Evolutionary conservation across 2,888 invertebrate genomes (phyloP).

Genomic region (Scrobipalpa atriplicella): DNA sequence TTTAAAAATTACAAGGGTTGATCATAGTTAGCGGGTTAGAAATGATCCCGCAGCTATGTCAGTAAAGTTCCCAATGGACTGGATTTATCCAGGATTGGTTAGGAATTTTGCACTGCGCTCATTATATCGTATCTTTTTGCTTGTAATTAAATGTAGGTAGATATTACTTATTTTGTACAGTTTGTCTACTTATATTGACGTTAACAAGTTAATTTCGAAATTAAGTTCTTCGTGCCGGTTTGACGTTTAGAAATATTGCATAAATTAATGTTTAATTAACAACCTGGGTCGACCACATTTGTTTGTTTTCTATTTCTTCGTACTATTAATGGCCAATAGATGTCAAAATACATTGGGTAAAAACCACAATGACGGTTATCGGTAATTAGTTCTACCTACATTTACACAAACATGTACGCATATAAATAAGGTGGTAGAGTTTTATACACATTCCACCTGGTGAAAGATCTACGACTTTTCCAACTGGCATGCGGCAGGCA

Average conservation of each 20-base stretch:
- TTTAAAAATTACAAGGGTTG: too few species aligned
- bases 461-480: too few species aligned
- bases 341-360: constrained; percentile 2
- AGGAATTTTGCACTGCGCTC: not conserved
- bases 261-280: constrained; percentile 7
- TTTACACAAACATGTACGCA: not conserved
- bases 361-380: constrained; percentile 15
- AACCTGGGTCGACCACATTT: not conserved
- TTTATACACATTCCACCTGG: too few species aligned
- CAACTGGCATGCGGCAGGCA: too few species aligned
- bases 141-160: not conserved
- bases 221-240: not conserved
- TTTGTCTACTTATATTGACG: not conserved
- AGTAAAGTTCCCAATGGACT: too few species aligned
- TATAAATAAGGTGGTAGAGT: too few species aligned
- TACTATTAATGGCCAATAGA: not conserved
- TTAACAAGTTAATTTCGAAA: not conserved
- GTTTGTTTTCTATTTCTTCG: constrained; percentile 24
- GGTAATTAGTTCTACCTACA: not conserved
- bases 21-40: too few species aligned
- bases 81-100: too few species aligned
- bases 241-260: not conserved
- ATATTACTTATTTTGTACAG: not conserved
- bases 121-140: not conserved
- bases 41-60: too few species aligned